Conservation (phyloP, 2,113 vertebrate species). For the Bubo bubo region DNA sequence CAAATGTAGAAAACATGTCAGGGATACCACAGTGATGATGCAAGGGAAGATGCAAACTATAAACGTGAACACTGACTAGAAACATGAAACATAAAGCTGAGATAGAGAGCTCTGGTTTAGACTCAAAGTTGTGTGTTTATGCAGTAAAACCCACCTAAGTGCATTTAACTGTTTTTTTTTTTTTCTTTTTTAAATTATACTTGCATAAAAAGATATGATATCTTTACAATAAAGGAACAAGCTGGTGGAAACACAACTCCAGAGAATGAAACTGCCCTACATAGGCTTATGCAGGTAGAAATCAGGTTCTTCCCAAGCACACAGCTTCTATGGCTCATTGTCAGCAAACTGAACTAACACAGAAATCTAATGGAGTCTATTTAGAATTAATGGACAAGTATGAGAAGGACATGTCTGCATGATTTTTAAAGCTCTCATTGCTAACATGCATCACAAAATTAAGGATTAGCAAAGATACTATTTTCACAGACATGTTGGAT, state of each 20-base stretch:
- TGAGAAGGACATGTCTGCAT: background rate
- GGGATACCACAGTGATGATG: background rate
- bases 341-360: background rate
- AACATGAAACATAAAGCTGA: background rate
- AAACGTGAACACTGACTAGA: too few relatives aligned
- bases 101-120: background rate
- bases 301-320: background rate
- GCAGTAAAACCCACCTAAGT: background rate
- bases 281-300: background rate
- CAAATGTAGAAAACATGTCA: background rate
- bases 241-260: background rate
- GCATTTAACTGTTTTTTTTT: background rate
- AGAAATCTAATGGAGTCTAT: background rate
- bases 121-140: rapidly evolving
- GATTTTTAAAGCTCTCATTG: background rate
- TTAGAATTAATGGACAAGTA: background rate
- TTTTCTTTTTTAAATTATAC: background rate
- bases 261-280: background rate
- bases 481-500: background rate
- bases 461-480: background rate
- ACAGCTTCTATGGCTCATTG: background rate
- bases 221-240: background rate
- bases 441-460: background rate
- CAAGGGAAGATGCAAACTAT: background rate
- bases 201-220: rapidly evolving